phyloP scores from a whole-genome alignment of 2,113 vertebrate genomes.

The Labeo rohita region DNA sequence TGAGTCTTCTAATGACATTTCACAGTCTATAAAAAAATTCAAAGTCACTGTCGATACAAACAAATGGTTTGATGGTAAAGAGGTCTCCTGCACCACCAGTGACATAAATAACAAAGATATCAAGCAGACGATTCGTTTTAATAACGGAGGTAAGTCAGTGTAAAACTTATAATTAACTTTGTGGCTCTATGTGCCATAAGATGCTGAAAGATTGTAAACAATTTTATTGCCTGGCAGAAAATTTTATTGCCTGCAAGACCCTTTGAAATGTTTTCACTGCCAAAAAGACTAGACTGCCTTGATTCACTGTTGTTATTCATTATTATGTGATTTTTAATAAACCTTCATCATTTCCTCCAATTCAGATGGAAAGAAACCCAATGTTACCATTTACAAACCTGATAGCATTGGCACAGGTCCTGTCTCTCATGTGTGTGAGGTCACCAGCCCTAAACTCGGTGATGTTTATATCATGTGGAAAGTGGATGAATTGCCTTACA shows the following conservation, averaged over 20 bases:
- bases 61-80: not conserved
- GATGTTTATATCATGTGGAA: conserved; percentile 42
- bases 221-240: not conserved
- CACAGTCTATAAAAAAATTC: not conserved
- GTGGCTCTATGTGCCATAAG: not conserved
- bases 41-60: not conserved
- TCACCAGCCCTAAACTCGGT: conserved; percentile 13
- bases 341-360: not conserved
- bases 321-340: too few relatives aligned
- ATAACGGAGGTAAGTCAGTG: conserved; percentile 5
- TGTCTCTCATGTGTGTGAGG: conserved; percentile 40
- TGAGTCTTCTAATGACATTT: too few relatives aligned
- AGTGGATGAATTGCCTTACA: not conserved
- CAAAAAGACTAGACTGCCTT: not conserved
- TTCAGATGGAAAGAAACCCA: not conserved
- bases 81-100: not conserved
- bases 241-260: too few relatives aligned
- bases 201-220: too few relatives aligned
- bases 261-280: not conserved
- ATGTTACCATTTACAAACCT: not conserved
- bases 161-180: not conserved
- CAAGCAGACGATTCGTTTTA: not conserved
- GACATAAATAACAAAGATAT: not conserved
- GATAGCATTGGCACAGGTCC: not conserved
- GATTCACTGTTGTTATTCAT: too few relatives aligned